Conservation (phyloP, 2,113 vertebrate genomes). For the Gorsachius goisagi region DNA sequence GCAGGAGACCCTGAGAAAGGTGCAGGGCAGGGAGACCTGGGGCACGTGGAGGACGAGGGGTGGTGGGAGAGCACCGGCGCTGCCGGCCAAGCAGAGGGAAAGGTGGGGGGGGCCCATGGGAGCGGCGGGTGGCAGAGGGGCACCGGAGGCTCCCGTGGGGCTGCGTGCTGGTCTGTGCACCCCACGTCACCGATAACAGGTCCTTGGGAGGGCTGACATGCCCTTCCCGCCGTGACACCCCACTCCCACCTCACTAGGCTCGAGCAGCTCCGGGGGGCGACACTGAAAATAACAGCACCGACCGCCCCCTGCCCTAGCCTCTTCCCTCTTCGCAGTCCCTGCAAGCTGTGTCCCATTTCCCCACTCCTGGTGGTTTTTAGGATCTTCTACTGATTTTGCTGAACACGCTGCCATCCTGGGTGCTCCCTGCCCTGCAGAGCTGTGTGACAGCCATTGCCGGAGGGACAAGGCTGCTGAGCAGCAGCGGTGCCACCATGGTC, state of each 20-base stretch:
- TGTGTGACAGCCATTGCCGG: fast-evolving
- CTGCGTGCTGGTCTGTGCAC: neutral
- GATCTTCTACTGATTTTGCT: neutral
- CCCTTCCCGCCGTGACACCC: neutral
- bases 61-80: neutral
- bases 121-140: fast-evolving
- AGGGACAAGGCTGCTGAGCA: neutral
- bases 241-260: neutral
- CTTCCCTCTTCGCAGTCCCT: no score
- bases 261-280: fast-evolving
- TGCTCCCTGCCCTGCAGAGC: neutral
- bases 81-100: neutral
- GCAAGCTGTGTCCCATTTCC: neutral
- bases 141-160: fast-evolving
- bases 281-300: neutral
- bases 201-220: neutral
- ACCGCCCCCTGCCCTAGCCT: neutral
- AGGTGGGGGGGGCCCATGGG: neutral
- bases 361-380: fast-evolving
- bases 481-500: fast-evolving
- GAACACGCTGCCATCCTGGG: fast-evolving
- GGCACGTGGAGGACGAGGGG: neutral
- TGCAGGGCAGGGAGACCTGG: neutral
- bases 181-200: neutral
- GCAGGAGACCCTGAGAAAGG: conserved; percentile 53